Evolutionary conservation across 2,113 vertebrate genomes (phyloP), one percentile per base, ranked within the genome.

Genomic region (Bombycilla garrulus): DNA sequence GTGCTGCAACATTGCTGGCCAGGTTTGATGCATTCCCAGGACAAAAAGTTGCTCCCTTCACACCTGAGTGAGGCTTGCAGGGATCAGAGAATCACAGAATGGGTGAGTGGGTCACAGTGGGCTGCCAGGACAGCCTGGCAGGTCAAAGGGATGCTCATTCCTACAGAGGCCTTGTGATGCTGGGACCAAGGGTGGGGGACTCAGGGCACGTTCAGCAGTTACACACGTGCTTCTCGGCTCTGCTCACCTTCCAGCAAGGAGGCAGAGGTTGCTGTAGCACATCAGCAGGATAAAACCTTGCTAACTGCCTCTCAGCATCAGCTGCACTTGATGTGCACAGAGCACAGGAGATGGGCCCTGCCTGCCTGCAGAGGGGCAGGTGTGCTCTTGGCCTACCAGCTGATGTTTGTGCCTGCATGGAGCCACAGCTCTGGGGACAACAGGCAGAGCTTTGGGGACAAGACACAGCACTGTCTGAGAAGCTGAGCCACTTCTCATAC

Each of bases 221-320:
- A 3, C 3, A 0, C 0, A 0, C 0, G 4, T 6, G 10, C 16
- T 70, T 74, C 56, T 28, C 1, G 3, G 56, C 81, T 71, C 16
- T 25, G 44, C 51, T 74, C 45, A 48, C 51, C 51, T 66, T 35
- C 69, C 65, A 66, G 67, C 23, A 24, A 33, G 38, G 12, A 51
- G 44, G 53, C 87, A 92, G 81, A 65, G 7, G 47, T 28, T 70
- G 56, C 67, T 77, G 62, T 6, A 56, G 53, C 67, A 61, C 80
- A 77, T 5, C 54, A 73, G 33, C 54, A 79, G 62, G n/a, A 23
- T 8, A n/a, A 86, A 90, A 64, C 67, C 45, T 29, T 18, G 26
- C 26, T 0, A 51, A 40, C 0, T 47, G 17, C 36, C 74, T 9
- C 40, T 22, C 57, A 51, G 48, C 79, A 64, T 12, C 44, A 67